phyloP scores from a whole-genome alignment of 2,888 invertebrate genomes.

The Leptinotarsa tumamoca region DNA sequence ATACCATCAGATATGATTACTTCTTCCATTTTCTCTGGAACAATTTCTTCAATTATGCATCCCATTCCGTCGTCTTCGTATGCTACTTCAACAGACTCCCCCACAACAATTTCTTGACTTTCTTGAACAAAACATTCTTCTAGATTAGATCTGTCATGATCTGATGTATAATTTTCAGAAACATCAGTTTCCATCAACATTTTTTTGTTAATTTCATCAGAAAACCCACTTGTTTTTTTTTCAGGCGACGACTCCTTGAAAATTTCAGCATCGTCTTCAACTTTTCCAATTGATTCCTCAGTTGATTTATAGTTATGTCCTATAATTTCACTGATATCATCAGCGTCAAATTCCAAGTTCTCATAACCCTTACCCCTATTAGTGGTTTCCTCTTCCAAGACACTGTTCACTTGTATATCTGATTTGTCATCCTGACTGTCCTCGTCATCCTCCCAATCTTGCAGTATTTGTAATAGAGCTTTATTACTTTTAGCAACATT shows the following conservation, averaged over 20 bases:
- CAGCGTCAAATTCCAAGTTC: slow-evolving; percentile 26
- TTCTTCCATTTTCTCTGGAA: slow-evolving; percentile 34
- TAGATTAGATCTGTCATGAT: neutral
- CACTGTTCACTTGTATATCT: slow-evolving; percentile 9
- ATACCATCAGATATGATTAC: slow-evolving; percentile 24
- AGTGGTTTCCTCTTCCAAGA: neutral
- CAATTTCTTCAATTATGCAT: slow-evolving; percentile 53
- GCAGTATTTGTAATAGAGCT: slow-evolving; percentile 39
- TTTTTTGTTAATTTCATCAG: slow-evolving; percentile 16
- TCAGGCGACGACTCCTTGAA: too few species aligned
- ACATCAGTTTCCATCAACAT: slow-evolving; percentile 15
- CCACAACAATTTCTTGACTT: slow-evolving; percentile 25
- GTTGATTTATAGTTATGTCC: slow-evolving; percentile 6
- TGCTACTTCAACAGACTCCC: slow-evolving; percentile 15
- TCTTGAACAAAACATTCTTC: slow-evolving; percentile 22
- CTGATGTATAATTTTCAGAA: neutral
- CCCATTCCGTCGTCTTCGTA: slow-evolving; percentile 40
- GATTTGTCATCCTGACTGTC: slow-evolving; percentile 43
- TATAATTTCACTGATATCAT: slow-evolving; percentile 31
- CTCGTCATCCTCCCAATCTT: slow-evolving; percentile 55
- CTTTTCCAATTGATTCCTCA: neutral
- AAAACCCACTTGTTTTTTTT: slow-evolving; percentile 6
- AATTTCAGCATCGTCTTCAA: neutral
- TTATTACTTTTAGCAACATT: slow-evolving; percentile 36
- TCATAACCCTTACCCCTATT: slow-evolving; percentile 24